These are phyloP conservation scores for Timema podura DNA, from an alignment of 2,888 invertebrate genomes.

Conservation along the genomic window DNA sequence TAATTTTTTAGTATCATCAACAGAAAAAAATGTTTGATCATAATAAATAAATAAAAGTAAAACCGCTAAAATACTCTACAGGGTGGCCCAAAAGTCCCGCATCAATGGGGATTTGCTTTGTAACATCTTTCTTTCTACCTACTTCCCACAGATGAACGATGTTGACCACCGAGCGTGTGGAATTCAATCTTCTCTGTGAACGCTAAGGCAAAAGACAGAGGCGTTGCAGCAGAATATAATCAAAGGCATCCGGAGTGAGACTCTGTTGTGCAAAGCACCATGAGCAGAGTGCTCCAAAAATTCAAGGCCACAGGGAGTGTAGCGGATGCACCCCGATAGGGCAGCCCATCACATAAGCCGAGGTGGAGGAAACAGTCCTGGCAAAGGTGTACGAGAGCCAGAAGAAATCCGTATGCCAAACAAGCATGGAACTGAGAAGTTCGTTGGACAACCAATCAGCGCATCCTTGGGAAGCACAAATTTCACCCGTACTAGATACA, in stretches of 20 bases:
- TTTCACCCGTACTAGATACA: constrained; percentile 6
- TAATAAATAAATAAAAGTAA: no score
- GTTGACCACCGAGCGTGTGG: neutral
- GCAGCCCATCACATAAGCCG: constrained; percentile 12
- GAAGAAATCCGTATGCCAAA: constrained; percentile 2
- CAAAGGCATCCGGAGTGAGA: neutral
- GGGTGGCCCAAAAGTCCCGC: no score
- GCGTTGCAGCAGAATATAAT: neutral
- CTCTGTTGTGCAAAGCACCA: neutral
- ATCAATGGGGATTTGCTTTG: no score
- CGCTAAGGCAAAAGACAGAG: neutral
- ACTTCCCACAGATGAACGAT: no score
- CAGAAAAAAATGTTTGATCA: no score
- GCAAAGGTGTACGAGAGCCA: neutral
- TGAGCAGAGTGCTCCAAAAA: constrained; percentile 7
- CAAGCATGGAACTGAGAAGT: neutral
- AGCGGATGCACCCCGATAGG: constrained; percentile 33
- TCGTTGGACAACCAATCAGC: neutral
- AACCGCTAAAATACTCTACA: no score
- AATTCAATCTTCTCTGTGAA: neutral
- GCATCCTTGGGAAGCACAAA: neutral
- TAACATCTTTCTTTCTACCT: no score
- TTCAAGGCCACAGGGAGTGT: constrained; percentile 32
- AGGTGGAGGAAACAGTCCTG: constrained; percentile 12
- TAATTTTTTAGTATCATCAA: no score